phyloP scores from a whole-genome alignment of 2,888 invertebrate species.

The Colostygia pectinataria region DNA sequence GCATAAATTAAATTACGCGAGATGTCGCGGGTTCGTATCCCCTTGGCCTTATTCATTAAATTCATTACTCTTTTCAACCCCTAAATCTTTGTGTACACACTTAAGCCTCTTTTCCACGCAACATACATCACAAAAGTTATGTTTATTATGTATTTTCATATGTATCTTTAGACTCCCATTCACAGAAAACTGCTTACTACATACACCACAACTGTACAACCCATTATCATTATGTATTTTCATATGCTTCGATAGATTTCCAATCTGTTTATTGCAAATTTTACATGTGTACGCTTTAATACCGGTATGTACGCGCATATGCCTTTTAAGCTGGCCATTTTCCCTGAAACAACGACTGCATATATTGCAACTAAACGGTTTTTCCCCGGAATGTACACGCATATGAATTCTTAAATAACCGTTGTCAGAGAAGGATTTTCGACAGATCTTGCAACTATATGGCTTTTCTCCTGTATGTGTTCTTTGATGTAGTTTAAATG shows the following conservation, averaged over 20 bases:
- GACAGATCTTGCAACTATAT: conserved; percentile 63
- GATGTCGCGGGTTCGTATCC: no score
- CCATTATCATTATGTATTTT: conserved; percentile 59
- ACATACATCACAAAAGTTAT: conserved; percentile 53
- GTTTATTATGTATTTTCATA: conserved; percentile 56
- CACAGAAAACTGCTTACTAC: conserved; percentile 60
- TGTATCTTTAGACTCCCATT: conserved; percentile 59
- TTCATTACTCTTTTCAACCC: no score
- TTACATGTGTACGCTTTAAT: conserved; percentile 70
- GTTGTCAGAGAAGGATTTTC: conserved; percentile 71
- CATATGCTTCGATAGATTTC: conserved; percentile 71
- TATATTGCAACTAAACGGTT: conserved; percentile 63
- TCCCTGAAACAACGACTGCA: conserved; percentile 69
- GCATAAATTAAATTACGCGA: no score
- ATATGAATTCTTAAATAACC: conserved; percentile 74
- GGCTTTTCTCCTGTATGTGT: conserved; percentile 72
- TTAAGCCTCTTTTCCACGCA: no score
- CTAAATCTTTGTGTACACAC: no score
- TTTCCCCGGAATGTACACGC: conserved; percentile 69
- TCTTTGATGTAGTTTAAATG: conserved; percentile 67
- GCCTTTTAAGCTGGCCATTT: conserved; percentile 65
- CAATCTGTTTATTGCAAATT: conserved; percentile 72
- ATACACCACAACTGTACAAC: conserved; percentile 54
- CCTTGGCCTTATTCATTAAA: no score
- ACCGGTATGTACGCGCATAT: conserved; percentile 66